Evolutionary conservation across 2,888 invertebrate species (phyloP), one percentile per base, ranked within the genome.

Genomic region (Luffia ferchaultella): DNA sequence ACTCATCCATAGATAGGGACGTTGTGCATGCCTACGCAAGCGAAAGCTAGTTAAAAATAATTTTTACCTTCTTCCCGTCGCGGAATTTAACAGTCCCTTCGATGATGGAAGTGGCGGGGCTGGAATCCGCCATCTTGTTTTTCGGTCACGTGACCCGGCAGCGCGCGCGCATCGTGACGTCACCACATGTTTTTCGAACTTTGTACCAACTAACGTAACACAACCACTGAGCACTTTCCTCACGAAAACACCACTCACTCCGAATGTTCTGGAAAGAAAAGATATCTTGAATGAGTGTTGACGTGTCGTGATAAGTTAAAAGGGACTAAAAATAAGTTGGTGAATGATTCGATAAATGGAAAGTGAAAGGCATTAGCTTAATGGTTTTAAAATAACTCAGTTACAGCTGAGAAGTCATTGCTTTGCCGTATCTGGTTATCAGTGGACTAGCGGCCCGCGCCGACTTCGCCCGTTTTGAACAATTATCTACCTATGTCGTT

Each of bases 1-100:
- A n/a, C n/a, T n/a, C n/a, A n/a, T n/a, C n/a, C n/a, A n/a, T n/a
- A n/a, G n/a, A n/a, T n/a, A n/a, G n/a, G n/a, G n/a, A n/a, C n/a
- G n/a, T n/a, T n/a, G n/a, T n/a, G n/a, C n/a, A n/a, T n/a, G n/a
- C n/a, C n/a, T n/a, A n/a, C n/a, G n/a, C n/a, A n/a, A n/a, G n/a
- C n/a, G n/a, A n/a, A n/a, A n/a, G n/a, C n/a, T n/a, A n/a, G n/a
- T n/a, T n/a, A n/a, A n/a, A n/a, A n/a, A n/a, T n/a, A n/a, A n/a
- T n/a, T n/a, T n/a, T n/a, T 76, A 94, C 95, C 91, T 95, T 95
- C 85, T 93, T 95, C 57, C 94, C 94, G 76, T 95, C 94, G 60
- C 95, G 89, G 79, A 93, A 95, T 76, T 95, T 95, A 60, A 94
- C 92, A 68, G 92, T 91, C 62, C 95, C 95, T 85, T 95, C 94